Base-by-base conservation (phyloP, 1,140 invertebrate species). In the Coelopa frigida region DNA sequence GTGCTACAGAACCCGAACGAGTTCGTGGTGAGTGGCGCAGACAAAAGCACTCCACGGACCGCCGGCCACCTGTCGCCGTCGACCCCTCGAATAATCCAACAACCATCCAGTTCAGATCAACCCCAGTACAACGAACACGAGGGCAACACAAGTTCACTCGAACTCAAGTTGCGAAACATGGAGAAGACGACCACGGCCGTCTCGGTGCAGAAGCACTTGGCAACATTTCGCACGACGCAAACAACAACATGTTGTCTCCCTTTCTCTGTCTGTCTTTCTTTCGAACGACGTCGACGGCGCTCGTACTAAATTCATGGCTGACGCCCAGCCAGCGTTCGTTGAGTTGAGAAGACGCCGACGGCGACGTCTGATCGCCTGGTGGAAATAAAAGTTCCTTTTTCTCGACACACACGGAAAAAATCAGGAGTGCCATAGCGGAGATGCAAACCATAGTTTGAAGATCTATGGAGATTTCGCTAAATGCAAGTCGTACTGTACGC, bases 361-460 rank as follows among this genome's bases (percentile, higher is more conserved):
- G 15, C 5, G 20, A 12, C 22, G 22, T 23, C 38, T 48, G 46
- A 7, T 35, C 39, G 14, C 46, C 46, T 40, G 46, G n/a, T 43
- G 11, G 3, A n/a, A 39, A 38, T 48, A 39, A 42, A 39, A 39
- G 26, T 40, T 26, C 39, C 27, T 48, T 48, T 42, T 48, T 39
- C 38, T 43, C 17, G 23, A 44, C 33, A 43, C 23, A 31, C 26
- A 31, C n/a, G n/a, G n/a, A n/a, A n/a, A n/a, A n/a, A n/a, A n/a
- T n/a, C n/a, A n/a, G n/a, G n/a, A n/a, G n/a, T n/a, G n/a, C n/a
- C n/a, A n/a, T n/a, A n/a, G n/a, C n/a, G n/a, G n/a, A n/a, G n/a
- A n/a, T n/a, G n/a, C n/a, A n/a, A n/a, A n/a, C n/a, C n/a, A n/a
- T n/a, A n/a, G n/a, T n/a, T n/a, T n/a, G n/a, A n/a, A n/a, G n/a